phyloP scores from a whole-genome alignment of 2,888 invertebrate species.

The Acrocyrtus sp. region DNA sequence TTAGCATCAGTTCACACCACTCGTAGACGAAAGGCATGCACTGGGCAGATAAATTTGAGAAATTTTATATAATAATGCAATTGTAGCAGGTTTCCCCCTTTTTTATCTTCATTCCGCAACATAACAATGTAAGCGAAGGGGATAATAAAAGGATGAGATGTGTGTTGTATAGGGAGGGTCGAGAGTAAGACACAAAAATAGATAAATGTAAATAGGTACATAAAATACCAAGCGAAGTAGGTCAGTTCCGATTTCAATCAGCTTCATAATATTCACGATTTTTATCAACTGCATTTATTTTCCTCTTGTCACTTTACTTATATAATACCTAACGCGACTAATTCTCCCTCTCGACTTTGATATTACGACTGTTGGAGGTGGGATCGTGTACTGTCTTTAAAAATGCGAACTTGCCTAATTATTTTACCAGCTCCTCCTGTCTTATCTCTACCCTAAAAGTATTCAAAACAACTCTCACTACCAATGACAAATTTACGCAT shows the following conservation, averaged over 20 bases:
- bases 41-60: neutral
- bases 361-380: too few species aligned
- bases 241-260: slow-evolving; percentile 52
- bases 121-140: neutral
- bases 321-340: neutral
- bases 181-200: neutral
- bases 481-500: slow-evolving; percentile 48
- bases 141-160: slow-evolving; percentile 34
- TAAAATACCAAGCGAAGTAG: slow-evolving; percentile 43
- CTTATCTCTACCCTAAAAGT: slow-evolving; percentile 30
- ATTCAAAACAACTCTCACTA: slow-evolving; percentile 44
- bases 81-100: neutral
- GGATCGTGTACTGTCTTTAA: neutral
- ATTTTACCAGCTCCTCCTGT: slow-evolving; percentile 13
- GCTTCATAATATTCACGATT: slow-evolving; percentile 38
- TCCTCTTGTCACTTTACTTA: neutral
- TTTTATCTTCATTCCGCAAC: neutral
- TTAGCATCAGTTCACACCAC: neutral
- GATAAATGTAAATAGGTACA: slow-evolving; percentile 27
- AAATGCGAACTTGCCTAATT: neutral
- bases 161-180: neutral
- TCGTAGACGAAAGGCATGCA: neutral
- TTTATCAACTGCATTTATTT: slow-evolving; percentile 1
- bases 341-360: neutral
- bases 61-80: slow-evolving; percentile 24